Conservation (phyloP, 2,888 invertebrate species). For the Drosophila incognita region DNA sequence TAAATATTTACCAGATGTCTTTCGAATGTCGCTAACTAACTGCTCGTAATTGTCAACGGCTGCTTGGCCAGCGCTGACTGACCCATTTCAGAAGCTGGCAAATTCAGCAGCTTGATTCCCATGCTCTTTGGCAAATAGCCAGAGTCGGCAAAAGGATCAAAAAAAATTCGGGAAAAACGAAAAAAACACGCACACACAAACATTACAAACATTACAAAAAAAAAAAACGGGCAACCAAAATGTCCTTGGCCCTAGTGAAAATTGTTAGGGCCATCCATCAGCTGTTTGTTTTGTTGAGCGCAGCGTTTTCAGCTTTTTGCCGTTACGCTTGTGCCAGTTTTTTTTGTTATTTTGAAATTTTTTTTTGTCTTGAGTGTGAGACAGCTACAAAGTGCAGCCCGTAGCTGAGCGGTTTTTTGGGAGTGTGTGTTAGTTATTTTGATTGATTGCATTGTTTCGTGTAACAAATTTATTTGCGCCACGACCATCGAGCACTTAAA, state of each 20-base stretch:
- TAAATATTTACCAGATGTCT: slow-evolving; percentile 48
- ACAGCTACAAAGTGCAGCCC: slow-evolving; percentile 62
- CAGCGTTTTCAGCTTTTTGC: slow-evolving; percentile 55
- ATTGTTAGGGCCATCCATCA: slow-evolving; percentile 70
- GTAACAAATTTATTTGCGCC: slow-evolving; percentile 73
- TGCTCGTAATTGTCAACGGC: slow-evolving; percentile 26
- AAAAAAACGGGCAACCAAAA: slow-evolving; percentile 34
- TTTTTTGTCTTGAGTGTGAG: slow-evolving; percentile 21
- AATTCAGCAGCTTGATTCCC: slow-evolving; percentile 36
- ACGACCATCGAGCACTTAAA: slow-evolving; percentile 53
- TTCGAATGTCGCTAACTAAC: slow-evolving; percentile 36
- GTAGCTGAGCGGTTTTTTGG: slow-evolving; percentile 30
- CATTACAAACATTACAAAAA: slow-evolving; percentile 1
- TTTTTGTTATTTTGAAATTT: not conserved
- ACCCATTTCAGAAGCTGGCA: slow-evolving; percentile 48
- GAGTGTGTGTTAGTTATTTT: slow-evolving; percentile 62
- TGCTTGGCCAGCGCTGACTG: slow-evolving; percentile 38
- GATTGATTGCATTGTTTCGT: slow-evolving; percentile 77
- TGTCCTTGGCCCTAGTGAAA: slow-evolving; percentile 74
- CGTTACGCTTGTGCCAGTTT: slow-evolving; percentile 30
- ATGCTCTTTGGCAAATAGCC: slow-evolving; percentile 51
- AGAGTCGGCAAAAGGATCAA: slow-evolving; percentile 10
- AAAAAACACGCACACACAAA: not conserved
- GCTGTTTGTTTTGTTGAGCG: slow-evolving; percentile 64
- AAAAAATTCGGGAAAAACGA: not conserved